Evolutionary conservation across 2,113 vertebrate species (phyloP).

Genomic region (Monarcha castaneiventris): DNA sequence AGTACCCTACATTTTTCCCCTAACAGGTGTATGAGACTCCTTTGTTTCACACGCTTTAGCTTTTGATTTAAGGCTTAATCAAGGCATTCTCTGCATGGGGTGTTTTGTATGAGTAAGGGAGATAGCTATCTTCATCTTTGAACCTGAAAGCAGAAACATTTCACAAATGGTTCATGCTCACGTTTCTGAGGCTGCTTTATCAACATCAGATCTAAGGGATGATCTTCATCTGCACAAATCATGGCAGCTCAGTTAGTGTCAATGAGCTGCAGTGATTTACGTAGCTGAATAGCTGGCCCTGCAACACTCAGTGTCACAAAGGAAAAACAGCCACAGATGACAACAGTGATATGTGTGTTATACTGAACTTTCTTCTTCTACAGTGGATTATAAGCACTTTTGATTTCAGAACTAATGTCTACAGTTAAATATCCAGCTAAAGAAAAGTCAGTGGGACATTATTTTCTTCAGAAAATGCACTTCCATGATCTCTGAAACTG

Average conservation of each 20-base stretch:
- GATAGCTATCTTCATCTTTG: background rate
- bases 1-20: background rate
- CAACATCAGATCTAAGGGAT: background rate
- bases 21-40: background rate
- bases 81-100: background rate
- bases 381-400: background rate
- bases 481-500: background rate
- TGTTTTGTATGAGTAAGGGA: background rate
- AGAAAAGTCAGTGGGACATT: background rate
- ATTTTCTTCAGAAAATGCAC: background rate
- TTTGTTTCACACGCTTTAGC: background rate
- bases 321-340: background rate
- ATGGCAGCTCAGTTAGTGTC: background rate
- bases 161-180: background rate
- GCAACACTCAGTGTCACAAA: background rate
- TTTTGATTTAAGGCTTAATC: constrained; percentile 24
- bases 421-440: background rate
- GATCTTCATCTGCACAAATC: background rate
- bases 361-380: background rate
- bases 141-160: background rate
- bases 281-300: background rate
- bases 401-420: background rate
- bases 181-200: background rate
- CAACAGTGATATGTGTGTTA: background rate
- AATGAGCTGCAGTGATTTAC: background rate